Conservation (phyloP, 2,797 vertebrate species). For the Protosalanx chinensis region DNA sequence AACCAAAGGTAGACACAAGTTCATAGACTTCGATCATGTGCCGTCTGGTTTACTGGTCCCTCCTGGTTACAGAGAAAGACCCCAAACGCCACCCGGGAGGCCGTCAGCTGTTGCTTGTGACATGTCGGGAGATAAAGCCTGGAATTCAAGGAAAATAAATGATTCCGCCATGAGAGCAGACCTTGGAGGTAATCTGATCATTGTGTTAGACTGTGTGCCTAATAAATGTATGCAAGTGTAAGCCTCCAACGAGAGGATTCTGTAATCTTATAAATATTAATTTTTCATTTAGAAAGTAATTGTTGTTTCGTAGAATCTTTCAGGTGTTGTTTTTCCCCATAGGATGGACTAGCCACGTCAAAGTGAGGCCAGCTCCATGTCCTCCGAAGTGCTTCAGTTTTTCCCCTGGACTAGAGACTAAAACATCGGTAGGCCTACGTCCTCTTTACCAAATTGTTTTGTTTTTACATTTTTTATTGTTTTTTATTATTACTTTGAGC, state of each 20-base stretch:
- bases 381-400: slow-evolving; percentile 4
- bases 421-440: slow-evolving; percentile 47
- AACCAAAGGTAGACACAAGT: slow-evolving; percentile 44
- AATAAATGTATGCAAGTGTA: neutral
- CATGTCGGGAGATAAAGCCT: slow-evolving; percentile 47
- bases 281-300: no score
- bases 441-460: neutral
- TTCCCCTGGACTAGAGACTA: slow-evolving; percentile 38
- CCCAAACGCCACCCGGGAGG: slow-evolving; percentile 35
- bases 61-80: slow-evolving; percentile 36
- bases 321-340: neutral
- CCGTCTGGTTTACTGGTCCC: slow-evolving; percentile 50
- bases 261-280: neutral
- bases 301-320: neutral
- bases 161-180: slow-evolving; percentile 58
- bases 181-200: slow-evolving; percentile 61
- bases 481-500: neutral
- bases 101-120: slow-evolving; percentile 38
- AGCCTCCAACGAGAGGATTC: no score
- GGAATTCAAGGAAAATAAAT: slow-evolving; percentile 67
- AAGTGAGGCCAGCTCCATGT: slow-evolving; percentile 42
- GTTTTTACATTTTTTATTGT: neutral
- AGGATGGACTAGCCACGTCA: slow-evolving; percentile 62
- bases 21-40: slow-evolving; percentile 51
- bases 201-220: neutral